These are phyloP conservation scores for Triplophysa rosa DNA, from an alignment of 2,113 vertebrate genomes.

Conservation along the genomic window DNA sequence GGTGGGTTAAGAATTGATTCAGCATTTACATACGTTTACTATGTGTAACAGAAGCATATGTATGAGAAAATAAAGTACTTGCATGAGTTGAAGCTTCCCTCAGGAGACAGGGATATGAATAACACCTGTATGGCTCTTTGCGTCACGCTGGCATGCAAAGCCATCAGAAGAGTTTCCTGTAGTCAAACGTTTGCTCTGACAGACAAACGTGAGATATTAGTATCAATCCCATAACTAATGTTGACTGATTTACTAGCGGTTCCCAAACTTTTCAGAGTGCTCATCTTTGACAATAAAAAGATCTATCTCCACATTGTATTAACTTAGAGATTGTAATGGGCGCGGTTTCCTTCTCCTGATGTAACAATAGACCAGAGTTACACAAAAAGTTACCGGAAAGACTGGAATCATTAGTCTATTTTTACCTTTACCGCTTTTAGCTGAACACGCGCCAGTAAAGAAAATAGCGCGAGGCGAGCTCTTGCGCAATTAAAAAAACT, in stretches of 20 bases:
- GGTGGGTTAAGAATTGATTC: not conserved
- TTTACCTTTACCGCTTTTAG: too few relatives aligned
- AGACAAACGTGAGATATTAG: constrained; percentile 70
- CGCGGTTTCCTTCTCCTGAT: too few relatives aligned
- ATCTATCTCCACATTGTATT: too few relatives aligned
- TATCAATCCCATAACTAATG: constrained; percentile 72
- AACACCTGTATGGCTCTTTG: constrained; percentile 39
- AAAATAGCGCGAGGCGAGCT: too few relatives aligned
- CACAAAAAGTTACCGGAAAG: too few relatives aligned
- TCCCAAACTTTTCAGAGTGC: not conserved
- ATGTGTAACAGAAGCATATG: not conserved
- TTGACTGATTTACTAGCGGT: constrained; percentile 44
- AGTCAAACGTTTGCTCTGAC: constrained; percentile 76
- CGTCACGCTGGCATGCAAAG: constrained; percentile 42
- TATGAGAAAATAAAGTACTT: not conserved
- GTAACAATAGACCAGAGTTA: too few relatives aligned
- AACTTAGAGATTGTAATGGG: too few relatives aligned
- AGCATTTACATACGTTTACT: not conserved
- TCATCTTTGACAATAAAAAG: too few relatives aligned
- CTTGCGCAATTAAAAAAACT: too few relatives aligned
- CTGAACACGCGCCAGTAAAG: too few relatives aligned
- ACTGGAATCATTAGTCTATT: too few relatives aligned
- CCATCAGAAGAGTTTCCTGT: constrained; percentile 69
- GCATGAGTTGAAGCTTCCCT: not conserved
- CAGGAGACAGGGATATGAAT: constrained; percentile 17